phyloP scores from a whole-genome alignment of 2,888 invertebrate species.

The Dryomyza anilis region DNA sequence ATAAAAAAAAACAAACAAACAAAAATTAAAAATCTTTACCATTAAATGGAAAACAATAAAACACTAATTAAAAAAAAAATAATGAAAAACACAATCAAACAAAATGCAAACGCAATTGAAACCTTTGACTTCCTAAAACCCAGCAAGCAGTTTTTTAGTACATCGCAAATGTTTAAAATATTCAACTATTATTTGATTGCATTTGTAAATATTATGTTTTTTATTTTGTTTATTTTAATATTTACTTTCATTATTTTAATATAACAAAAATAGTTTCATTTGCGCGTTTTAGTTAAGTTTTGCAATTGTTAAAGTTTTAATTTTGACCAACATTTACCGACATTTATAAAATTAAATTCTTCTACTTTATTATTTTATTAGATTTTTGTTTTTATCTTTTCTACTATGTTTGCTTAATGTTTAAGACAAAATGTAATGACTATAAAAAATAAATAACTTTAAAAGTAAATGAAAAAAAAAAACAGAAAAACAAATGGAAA shows the following conservation, averaged over 20 bases:
- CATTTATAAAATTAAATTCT: not conserved
- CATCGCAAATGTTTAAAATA: no score
- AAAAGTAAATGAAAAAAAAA: no score
- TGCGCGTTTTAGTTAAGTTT: not conserved
- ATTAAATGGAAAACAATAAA: slow-evolving; percentile 15
- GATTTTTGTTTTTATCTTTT: not conserved
- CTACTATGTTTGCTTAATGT: slow-evolving; percentile 12
- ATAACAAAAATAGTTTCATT: not conserved
- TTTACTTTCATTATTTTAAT: not conserved
- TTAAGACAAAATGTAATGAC: slow-evolving; percentile 16
- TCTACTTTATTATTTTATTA: no score
- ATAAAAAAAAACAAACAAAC: slow-evolving; percentile 30
- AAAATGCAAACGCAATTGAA: no score
- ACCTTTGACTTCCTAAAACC: slow-evolving; percentile 20
- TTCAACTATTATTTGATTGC: no score
- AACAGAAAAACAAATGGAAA: no score
- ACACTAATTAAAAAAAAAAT: slow-evolving; percentile 14
- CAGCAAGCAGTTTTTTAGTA: no score
- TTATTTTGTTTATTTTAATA: no score
- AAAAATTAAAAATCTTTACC: slow-evolving; percentile 7
- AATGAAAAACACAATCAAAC: no score
- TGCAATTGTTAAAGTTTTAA: not conserved
- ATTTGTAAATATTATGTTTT: slow-evolving; percentile 9
- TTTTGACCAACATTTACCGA: not conserved
- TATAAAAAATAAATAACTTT: no score